Evolutionary conservation across 1,140 invertebrate species (phyloP).

Genomic region (Drosophila quadrilineata): DNA sequence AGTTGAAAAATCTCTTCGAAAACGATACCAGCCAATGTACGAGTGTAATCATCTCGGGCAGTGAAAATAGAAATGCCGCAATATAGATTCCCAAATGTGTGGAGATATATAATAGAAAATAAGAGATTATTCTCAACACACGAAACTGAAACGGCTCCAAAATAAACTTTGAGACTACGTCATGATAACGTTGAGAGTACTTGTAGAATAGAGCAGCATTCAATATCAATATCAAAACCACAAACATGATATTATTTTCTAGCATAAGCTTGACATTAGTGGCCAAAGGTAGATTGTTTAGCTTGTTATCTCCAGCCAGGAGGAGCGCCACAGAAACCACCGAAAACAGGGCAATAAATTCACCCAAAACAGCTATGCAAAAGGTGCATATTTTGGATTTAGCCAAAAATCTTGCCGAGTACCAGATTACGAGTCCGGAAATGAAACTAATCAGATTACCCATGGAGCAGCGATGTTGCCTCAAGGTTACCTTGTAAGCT

Average conservation of each 20-base stretch:
- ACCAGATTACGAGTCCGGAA: conserved; percentile 3
- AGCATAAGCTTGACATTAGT: conserved; percentile 7
- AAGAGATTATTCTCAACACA: not conserved
- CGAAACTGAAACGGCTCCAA: not conserved
- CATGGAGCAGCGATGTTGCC: not conserved
- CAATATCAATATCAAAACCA: not conserved
- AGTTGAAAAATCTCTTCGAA: no score
- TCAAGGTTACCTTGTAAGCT: conserved; percentile 19
- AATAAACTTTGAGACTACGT: no score
- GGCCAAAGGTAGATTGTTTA: not conserved
- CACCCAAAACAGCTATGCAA: not conserved
- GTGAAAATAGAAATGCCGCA: not conserved
- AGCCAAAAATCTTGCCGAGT: not conserved
- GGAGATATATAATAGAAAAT: not conserved
- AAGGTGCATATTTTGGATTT: not conserved
- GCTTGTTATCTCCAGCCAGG: not conserved
- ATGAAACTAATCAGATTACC: not conserved
- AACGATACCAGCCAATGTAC: conserved; percentile 2
- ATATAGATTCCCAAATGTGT: conserved; percentile 1
- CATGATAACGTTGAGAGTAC: not conserved
- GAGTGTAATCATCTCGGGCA: not conserved
- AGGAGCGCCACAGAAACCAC: not conserved
- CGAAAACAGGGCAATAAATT: not conserved
- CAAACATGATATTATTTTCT: not conserved
- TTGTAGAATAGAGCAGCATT: not conserved